Percentiles rank a stretch among this genome's conserved stretches.
These are phyloP conservation scores for Chloroceryle aenea DNA, from an alignment of 2,113 vertebrate species.

Conservation along the genomic window DNA sequence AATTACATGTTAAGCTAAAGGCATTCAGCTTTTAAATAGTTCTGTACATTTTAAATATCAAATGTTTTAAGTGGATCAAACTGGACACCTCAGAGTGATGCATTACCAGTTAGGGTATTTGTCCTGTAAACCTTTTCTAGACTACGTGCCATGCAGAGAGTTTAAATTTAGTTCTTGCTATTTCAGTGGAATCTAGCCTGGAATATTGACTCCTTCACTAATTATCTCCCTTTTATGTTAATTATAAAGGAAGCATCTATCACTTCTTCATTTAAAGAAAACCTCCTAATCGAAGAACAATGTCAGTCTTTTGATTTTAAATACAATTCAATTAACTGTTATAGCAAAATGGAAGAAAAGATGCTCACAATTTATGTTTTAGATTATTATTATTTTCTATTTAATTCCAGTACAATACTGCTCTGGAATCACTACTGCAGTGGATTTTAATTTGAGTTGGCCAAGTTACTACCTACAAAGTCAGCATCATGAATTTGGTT, in stretches of 20 bases:
- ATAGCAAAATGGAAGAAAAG: background rate
- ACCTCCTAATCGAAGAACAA: background rate
- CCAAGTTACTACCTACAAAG: background rate
- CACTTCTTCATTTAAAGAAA: background rate
- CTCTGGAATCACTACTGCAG: background rate
- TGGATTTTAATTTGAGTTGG: constrained; percentile 28
- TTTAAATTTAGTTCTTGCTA: background rate
- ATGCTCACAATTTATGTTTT: background rate
- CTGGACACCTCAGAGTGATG: background rate
- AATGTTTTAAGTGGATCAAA: background rate
- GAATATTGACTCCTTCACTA: background rate
- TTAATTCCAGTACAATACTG: background rate
- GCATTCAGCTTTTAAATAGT: background rate
- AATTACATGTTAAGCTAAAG: background rate
- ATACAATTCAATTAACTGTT: background rate
- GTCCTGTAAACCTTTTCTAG: background rate
- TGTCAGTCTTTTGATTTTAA: background rate
- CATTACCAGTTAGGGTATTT: background rate
- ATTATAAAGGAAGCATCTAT: background rate
- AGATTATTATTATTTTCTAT: background rate
- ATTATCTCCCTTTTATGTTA: background rate
- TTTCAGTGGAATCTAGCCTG: background rate
- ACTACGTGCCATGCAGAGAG: rapidly evolving
- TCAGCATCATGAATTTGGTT: background rate
- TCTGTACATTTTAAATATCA: background rate